Percentiles rank a stretch among this genome's conserved stretches.
Evolutionary conservation across 2,888 invertebrate genomes (phyloP).

Genomic region (Melanostoma mellinum): DNA sequence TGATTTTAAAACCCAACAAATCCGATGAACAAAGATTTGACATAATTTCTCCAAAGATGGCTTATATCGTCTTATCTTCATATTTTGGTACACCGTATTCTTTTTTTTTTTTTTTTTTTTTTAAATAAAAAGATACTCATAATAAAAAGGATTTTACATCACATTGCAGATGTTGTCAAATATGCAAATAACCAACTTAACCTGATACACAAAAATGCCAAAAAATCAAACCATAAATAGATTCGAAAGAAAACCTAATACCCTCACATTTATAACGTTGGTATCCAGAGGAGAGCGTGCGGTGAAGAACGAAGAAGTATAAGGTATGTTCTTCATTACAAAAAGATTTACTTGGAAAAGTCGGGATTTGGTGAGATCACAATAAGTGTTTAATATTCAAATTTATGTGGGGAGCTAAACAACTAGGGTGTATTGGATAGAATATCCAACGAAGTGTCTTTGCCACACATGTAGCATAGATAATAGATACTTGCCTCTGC

Average conservation of each 20-base stretch:
- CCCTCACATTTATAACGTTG: neutral
- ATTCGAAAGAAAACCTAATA: slow-evolving; percentile 29
- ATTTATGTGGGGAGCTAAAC: slow-evolving; percentile 24
- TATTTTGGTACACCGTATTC: too few relatives aligned
- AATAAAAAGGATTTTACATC: too few relatives aligned
- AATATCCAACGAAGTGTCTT: slow-evolving; percentile 4
- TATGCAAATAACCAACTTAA: slow-evolving; percentile 32
- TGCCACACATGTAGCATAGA: slow-evolving; percentile 1
- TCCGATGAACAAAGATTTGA: too few relatives aligned
- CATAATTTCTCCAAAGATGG: too few relatives aligned
- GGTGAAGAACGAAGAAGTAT: neutral
- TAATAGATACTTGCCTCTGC: neutral
- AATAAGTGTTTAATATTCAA: slow-evolving; percentile 45
- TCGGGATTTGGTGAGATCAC: slow-evolving; percentile 31
- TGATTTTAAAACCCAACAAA: too few relatives aligned
- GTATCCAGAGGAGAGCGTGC: neutral
- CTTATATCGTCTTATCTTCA: too few relatives aligned
- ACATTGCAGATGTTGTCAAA: slow-evolving; percentile 26
- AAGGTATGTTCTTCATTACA: slow-evolving; percentile 23
- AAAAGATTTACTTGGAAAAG: slow-evolving; percentile 29
- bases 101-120: too few relatives aligned
- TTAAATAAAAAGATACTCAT: too few relatives aligned
- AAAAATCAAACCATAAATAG: slow-evolving; percentile 34
- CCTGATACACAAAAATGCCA: slow-evolving; percentile 21
- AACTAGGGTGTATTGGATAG: neutral